Evolutionary conservation across 2,113 vertebrate species (phyloP).

Genomic region (Oncorhynchus clarkii): DNA sequence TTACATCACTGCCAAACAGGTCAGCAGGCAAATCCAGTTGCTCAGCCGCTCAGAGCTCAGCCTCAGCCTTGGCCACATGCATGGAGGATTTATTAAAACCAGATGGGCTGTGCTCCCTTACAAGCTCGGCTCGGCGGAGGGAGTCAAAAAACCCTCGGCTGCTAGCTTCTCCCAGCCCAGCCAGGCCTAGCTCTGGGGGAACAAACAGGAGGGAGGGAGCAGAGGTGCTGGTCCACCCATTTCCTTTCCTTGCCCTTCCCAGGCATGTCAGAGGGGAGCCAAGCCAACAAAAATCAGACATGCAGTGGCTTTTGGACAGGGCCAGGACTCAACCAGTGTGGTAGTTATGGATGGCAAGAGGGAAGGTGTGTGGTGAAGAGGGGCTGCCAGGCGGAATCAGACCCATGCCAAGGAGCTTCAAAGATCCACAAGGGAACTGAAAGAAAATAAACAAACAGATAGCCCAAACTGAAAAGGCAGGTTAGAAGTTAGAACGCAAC

Average conservation of each 20-base stretch:
- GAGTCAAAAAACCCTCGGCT: constrained; percentile 68
- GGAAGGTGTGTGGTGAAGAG: constrained; percentile 55
- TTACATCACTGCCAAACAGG: constrained; percentile 33
- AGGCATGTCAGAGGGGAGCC: constrained; percentile 81
- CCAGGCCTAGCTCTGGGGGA: constrained; percentile 62
- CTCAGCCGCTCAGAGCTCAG: constrained; percentile 32
- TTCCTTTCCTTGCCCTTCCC: constrained; percentile 93
- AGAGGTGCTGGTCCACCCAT: constrained; percentile 85
- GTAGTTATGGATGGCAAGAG: constrained; percentile 63
- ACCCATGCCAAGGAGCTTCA: constrained; percentile 60
- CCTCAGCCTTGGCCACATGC: constrained; percentile 8
- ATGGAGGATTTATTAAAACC: constrained; percentile 76
- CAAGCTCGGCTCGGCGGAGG: constrained; percentile 55
- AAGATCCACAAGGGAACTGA: constrained; percentile 66
- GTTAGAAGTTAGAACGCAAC: constrained; percentile 47
- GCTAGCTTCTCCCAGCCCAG: constrained; percentile 64
- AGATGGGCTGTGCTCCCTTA: constrained; percentile 73
- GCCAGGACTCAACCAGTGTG: constrained; percentile 69
- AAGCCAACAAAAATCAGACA: constrained; percentile 84
- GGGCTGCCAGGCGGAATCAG: constrained; percentile 59
- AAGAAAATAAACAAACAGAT: constrained; percentile 66
- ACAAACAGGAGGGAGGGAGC: constrained; percentile 56
- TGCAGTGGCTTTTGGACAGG: constrained; percentile 74
- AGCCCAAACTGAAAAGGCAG: constrained; percentile 16
- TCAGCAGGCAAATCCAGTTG: constrained; percentile 65